Evolutionary conservation across 2,888 invertebrate species (phyloP).

Genomic region (Plebejus melissa): DNA sequence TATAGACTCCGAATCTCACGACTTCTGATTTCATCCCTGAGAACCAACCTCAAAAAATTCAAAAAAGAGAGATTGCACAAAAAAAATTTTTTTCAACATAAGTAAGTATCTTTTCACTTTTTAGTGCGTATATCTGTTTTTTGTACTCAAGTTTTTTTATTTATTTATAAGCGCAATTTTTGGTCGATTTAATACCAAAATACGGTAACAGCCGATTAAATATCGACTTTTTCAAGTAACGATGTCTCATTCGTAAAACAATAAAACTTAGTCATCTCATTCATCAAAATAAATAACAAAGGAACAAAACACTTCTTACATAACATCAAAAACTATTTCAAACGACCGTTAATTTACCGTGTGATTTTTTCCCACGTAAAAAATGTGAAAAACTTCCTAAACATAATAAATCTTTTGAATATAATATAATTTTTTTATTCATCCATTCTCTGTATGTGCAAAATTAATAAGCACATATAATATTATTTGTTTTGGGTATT

Average conservation of each 20-base stretch:
- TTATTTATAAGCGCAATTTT: neutral
- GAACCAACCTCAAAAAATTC: no score
- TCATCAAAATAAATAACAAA: neutral
- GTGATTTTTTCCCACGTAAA: slow-evolving; percentile 11
- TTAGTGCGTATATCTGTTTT: no score
- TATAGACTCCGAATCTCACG: no score
- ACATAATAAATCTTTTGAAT: neutral
- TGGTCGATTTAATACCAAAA: neutral
- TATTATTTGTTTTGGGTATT: neutral
- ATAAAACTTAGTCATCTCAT: neutral
- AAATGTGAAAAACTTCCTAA: neutral
- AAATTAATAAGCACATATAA: neutral
- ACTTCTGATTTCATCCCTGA: no score
- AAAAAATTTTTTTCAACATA: no score
- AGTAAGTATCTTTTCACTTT: no score
- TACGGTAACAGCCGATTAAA: neutral
- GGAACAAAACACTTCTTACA: neutral
- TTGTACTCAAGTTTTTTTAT: no score
- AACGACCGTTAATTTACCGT: neutral
- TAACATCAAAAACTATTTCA: neutral
- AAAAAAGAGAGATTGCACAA: no score
- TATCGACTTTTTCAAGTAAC: neutral
- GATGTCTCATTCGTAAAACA: neutral
- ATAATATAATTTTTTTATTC: neutral
- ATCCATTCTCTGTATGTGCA: no score